Conservation (phyloP, 2,888 invertebrate species). For the Drosophila kambysellisi region DNA sequence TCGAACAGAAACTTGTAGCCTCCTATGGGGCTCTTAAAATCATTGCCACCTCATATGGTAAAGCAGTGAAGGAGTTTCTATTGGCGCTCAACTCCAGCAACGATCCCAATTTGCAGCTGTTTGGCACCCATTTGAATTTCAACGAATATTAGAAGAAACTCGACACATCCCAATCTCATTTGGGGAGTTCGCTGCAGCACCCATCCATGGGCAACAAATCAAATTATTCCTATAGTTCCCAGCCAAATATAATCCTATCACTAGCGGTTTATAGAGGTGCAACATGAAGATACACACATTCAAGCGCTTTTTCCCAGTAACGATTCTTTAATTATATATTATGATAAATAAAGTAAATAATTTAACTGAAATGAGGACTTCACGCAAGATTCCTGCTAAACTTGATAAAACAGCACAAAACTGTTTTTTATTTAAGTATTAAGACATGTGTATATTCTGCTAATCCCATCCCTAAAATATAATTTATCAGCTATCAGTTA, state of each 20-base stretch:
- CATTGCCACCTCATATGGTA: conserved; percentile 86
- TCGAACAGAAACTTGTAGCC: conserved; percentile 78
- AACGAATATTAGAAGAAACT: conserved; percentile 96
- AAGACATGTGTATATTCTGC: background rate
- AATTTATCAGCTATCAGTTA: too few relatives aligned
- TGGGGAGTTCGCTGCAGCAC: conserved; percentile 25
- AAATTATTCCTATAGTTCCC: background rate
- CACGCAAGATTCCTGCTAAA: conserved; percentile 9
- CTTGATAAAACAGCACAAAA: background rate
- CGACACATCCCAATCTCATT: conserved; percentile 85
- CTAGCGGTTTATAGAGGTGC: background rate
- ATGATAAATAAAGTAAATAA: conserved; percentile 4
- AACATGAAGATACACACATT: background rate
- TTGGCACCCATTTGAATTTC: conserved; percentile 97
- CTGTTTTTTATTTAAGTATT: background rate
- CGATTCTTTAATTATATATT: background rate
- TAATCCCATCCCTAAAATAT: background rate
- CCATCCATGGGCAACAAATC: background rate
- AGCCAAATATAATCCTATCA: conserved; percentile 2
- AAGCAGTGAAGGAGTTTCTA: conserved; percentile 94
- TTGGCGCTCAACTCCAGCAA: conserved; percentile 92
- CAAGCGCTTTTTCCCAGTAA: conserved; percentile 7
- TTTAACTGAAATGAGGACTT: conserved; percentile 13
- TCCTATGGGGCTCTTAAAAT: conserved; percentile 79
- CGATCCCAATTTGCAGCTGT: conserved; percentile 94